Evolutionary conservation across 1,140 invertebrate species (phyloP).

Genomic region (Diuraphis noxia): DNA sequence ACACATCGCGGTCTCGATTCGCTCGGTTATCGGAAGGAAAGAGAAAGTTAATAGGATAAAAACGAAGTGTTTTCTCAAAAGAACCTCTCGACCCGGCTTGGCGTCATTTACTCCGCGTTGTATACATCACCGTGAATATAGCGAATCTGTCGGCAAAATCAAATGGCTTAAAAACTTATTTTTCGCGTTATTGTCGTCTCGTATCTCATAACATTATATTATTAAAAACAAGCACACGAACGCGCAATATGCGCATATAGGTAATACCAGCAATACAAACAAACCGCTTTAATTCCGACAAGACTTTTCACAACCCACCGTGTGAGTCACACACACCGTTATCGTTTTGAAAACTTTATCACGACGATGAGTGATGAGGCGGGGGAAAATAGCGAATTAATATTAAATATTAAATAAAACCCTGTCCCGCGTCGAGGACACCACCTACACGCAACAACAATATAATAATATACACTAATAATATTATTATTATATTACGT

Average conservation of each 20-base stretch:
- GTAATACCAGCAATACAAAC: not conserved
- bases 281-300: not conserved
- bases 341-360: slow-evolving; percentile 6
- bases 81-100: not conserved
- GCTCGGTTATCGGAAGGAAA: slow-evolving; percentile 11
- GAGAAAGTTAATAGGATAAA: slow-evolving; percentile 29
- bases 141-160: not conserved
- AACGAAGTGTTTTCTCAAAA: slow-evolving; percentile 11
- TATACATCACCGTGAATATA: not conserved
- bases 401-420: not conserved
- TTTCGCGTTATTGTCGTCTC: not conserved
- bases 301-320: not conserved
- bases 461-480: not conserved
- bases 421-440: not conserved
- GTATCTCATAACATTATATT: not conserved
- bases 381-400: not conserved
- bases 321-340: no score
- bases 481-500: not conserved
- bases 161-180: slow-evolving; percentile 5
- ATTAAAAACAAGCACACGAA: not conserved
- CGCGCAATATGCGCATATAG: no score
- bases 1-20: not conserved
- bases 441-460: not conserved
- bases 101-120: slow-evolving; percentile 3
- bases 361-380: not conserved